phyloP scores from a whole-genome alignment of 2,888 invertebrate genomes.

The Nesidiocoris tenuis region DNA sequence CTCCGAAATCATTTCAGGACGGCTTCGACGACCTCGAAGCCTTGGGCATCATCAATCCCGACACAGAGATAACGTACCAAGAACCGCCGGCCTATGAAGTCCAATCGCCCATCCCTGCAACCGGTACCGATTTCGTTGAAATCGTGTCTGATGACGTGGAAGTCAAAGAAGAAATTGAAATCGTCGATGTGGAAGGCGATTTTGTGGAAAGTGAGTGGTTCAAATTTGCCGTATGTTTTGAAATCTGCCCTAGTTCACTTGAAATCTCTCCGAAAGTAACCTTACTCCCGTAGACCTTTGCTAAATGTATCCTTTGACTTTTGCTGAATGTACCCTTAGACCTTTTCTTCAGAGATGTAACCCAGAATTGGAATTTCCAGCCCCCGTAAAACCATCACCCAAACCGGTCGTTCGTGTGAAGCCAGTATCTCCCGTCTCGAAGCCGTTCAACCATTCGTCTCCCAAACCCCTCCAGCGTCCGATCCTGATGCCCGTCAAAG shows the following conservation, averaged over 20 bases:
- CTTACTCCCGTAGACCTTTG: too few species aligned
- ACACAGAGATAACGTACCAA: neutral
- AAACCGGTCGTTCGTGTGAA: slow-evolving; percentile 48
- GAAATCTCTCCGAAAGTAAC: too few species aligned
- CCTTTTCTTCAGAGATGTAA: too few species aligned
- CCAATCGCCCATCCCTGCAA: neutral
- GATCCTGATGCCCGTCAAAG: slow-evolving; percentile 69
- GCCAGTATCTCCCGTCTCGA: slow-evolving; percentile 44
- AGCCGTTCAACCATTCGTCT: neutral
- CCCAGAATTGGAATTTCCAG: too few species aligned
- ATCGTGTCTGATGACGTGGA: slow-evolving; percentile 44
- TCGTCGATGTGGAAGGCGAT: slow-evolving; percentile 35
- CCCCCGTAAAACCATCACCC: slow-evolving; percentile 4
- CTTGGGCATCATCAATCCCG: slow-evolving; percentile 13
- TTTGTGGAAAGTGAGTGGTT: neutral
- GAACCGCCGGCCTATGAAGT: neutral
- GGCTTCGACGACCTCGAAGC: slow-evolving; percentile 43
- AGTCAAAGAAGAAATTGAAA: slow-evolving; percentile 42
- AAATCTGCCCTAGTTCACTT: too few species aligned
- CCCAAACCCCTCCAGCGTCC: slow-evolving; percentile 59
- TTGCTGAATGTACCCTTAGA: too few species aligned
- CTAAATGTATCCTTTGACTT: too few species aligned
- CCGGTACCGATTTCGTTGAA: slow-evolving; percentile 49
- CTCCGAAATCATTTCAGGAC: slow-evolving; percentile 54
- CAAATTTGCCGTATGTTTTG: too few species aligned